A percentile compares a stretch with the other conserved stretches of the same genome.
phyloP scores from a whole-genome alignment of 2,113 vertebrate genomes.

The Nothoprocta pentlandii region DNA sequence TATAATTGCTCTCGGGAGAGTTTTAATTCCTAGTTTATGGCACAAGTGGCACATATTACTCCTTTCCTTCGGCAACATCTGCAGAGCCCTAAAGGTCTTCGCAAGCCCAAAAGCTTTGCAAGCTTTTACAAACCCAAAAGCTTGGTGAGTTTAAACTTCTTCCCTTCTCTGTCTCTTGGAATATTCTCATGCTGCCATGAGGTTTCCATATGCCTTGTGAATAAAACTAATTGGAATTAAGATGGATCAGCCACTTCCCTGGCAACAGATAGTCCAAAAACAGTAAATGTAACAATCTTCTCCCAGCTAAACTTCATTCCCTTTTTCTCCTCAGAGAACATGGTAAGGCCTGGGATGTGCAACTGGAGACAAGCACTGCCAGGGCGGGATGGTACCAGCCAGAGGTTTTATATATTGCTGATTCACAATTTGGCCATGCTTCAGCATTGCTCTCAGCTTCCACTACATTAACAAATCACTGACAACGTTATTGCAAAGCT shows the following conservation, averaged over 20 bases:
- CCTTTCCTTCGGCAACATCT: conserved; percentile 16
- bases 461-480: not conserved
- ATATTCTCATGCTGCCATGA: conserved; percentile 1
- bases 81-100: conserved; percentile 23
- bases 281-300: not conserved
- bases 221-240: conserved; percentile 27
- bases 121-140: not conserved
- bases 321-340: not conserved
- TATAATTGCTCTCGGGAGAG: conserved; percentile 7
- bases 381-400: not conserved
- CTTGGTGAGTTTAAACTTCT: not conserved
- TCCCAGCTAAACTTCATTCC: not conserved
- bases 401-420: not conserved
- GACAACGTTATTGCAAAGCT: not conserved
- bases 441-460: not conserved
- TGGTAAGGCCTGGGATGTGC: not conserved
- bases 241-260: conserved; percentile 22
- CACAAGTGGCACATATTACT: not conserved
- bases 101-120: too few species aligned
- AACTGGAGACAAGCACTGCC: not conserved
- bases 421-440: not conserved
- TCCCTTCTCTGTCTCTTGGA: not conserved
- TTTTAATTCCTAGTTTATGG: conserved; percentile 21
- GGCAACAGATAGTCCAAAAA: conserved; percentile 9
- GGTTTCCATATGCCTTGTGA: not conserved